These are phyloP conservation scores for Axis porcinus DNA, from an alignment of 2,113 vertebrate genomes.

Conservation along the genomic window DNA sequence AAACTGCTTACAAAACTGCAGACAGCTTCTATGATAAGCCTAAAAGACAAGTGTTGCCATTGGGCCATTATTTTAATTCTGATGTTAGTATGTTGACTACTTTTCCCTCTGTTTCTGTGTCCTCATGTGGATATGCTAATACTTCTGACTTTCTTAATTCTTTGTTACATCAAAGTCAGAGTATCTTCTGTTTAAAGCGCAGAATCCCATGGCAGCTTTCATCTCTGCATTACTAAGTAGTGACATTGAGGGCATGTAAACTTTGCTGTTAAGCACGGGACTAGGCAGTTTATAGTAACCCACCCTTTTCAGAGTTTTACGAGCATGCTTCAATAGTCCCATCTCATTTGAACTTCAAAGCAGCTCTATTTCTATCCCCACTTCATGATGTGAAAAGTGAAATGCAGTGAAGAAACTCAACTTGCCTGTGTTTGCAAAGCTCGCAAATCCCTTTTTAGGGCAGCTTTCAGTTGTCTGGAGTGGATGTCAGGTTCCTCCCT, in stretches of 20 bases:
- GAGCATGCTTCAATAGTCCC: background rate
- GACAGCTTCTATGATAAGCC: background rate
- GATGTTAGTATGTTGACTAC: background rate
- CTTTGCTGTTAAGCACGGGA: background rate
- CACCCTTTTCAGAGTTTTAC: slow-evolving; percentile 26
- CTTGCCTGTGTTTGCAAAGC: background rate
- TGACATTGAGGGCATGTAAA: background rate
- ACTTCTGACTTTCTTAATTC: background rate
- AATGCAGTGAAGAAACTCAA: background rate
- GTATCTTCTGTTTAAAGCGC: slow-evolving; percentile 27
- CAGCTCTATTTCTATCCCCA: background rate
- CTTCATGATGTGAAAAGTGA: background rate
- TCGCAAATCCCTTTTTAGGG: background rate
- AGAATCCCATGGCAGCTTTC: background rate
- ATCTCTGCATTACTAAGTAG: background rate
- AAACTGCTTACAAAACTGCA: background rate
- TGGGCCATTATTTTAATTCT: background rate
- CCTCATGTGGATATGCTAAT: background rate
- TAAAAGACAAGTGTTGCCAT: background rate
- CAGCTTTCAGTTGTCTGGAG: background rate
- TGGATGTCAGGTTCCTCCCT: background rate
- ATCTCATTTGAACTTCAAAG: slow-evolving; percentile 35
- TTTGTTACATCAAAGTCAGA: slow-evolving; percentile 17
- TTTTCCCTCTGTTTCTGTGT: background rate
- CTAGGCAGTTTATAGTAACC: background rate